Base-by-base conservation (phyloP, 92 coral and sea anemone genomes). In the Heteractis magnifica region DNA sequence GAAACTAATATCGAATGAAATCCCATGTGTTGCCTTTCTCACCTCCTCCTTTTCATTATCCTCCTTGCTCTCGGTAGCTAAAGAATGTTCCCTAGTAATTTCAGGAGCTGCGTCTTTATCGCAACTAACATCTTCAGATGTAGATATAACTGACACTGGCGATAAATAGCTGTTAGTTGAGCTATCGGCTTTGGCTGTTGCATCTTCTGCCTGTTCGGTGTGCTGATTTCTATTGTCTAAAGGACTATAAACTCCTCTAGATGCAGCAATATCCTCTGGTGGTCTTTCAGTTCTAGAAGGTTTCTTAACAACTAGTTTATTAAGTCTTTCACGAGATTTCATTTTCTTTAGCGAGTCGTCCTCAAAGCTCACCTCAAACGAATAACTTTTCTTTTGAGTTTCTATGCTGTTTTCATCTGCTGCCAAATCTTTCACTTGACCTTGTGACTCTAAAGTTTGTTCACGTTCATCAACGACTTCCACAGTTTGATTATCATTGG, bases 341-440 rank as follows among this genome's bases (percentile, higher is more conserved):
- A 5, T 11, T 79, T 62, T 62, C 82, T 44, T 76, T 16, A 77
- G 82, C 21, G 87, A 77, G 85, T 81, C 71, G 59, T 77, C 77
- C 6, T 85, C 82, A 82, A 84, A 88, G 60, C 88, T 79, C 1
- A 76, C 65, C 4, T 80, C 86, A 62, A 81, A 82, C 18, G 85
- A 71, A 58, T n/a, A 51, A 51, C 60, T 64, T 11, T 12, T 76
- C 6, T 76, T 76, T 23, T 2, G 20, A 68, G 44, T 34, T 34
- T 34, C 44, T 34, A 68, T 68, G 23, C 49, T 68, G 10, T 23
- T 68, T 68, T 23, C 73, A 68, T 23, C 19, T 68, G 50, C 26
- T 10, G 73, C 4, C 21, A 23, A 23, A 68, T 68, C 51, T 80
- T 59, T 59, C 21, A 19, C 6, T 4, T 13, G 21, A 65, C 26